A percentile compares a stretch with the other conserved stretches of the same genome.
Evolutionary conservation across 2,888 invertebrate species (phyloP).

Genomic region (Clanis bilineata): DNA sequence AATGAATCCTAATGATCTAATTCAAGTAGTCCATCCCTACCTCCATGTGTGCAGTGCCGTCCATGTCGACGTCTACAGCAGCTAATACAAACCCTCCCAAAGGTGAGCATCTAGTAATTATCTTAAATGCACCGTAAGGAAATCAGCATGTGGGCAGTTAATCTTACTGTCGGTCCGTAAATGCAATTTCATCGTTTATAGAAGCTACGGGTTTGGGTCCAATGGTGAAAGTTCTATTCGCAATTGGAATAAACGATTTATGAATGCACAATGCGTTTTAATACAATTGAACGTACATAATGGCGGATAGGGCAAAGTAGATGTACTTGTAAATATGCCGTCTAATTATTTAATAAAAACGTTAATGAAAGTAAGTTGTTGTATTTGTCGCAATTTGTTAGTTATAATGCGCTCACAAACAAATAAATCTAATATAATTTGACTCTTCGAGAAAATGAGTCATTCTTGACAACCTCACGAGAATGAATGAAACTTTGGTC

Average conservation of each 20-base stretch:
- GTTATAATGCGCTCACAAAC: no score
- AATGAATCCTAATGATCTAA: neutral
- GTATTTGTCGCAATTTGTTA: neutral
- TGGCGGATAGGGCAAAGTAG: neutral
- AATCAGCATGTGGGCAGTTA: conserved; percentile 51
- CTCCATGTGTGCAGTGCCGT: neutral
- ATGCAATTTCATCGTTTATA: conserved; percentile 36
- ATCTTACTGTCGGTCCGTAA: conserved; percentile 44
- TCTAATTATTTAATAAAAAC: no score
- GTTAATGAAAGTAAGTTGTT: neutral
- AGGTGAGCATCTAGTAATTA: conserved; percentile 51
- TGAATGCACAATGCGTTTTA: conserved; percentile 22
- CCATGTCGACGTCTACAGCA: neutral
- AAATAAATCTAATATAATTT: no score
- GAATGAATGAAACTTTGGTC: no score
- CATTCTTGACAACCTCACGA: no score
- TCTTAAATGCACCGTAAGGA: conserved; percentile 56
- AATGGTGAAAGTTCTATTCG: conserved; percentile 9
- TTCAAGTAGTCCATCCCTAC: neutral
- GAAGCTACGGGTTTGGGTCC: conserved; percentile 6
- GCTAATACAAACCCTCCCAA: conserved; percentile 4
- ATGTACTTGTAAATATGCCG: neutral
- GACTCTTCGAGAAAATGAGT: no score
- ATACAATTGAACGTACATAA: conserved; percentile 19
- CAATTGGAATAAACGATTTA: conserved; percentile 11